Conservation (phyloP, 2,797 vertebrate genomes). For the Sebastes hubbsi region DNA sequence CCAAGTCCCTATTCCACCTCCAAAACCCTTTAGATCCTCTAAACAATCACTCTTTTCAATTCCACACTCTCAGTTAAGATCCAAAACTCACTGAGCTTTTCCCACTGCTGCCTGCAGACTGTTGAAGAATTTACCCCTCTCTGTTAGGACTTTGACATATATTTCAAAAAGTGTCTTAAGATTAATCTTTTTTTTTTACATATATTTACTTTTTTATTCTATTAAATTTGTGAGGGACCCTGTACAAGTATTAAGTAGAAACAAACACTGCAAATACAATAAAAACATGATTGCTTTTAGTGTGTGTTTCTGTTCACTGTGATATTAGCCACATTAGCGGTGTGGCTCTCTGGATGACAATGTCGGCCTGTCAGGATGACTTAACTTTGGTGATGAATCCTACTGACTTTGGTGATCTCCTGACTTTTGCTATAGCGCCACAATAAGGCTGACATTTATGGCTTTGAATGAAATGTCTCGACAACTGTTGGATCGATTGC, state of each 20-base stretch:
- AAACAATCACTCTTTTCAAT: conserved; percentile 23
- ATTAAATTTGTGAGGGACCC: background rate
- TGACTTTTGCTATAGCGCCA: background rate
- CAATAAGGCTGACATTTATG: background rate
- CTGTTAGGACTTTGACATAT: background rate
- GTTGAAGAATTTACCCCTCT: background rate
- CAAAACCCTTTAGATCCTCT: conserved; percentile 21
- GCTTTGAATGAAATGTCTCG: background rate
- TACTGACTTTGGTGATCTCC: too few species aligned
- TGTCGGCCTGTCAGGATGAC: too few species aligned
- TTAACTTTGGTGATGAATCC: too few species aligned
- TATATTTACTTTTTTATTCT: background rate
- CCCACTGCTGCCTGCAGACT: conserved; percentile 9
- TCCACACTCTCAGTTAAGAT: background rate
- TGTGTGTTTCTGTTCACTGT: background rate
- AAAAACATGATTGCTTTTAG: background rate
- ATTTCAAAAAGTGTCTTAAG: background rate
- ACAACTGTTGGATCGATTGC: background rate
- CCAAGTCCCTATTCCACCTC: background rate
- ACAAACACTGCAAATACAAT: background rate
- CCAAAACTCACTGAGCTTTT: background rate
- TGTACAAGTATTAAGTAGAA: background rate
- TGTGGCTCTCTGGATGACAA: too few species aligned
- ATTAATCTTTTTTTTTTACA: background rate
- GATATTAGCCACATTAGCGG: too few species aligned